Evolutionary conservation across 2,888 invertebrate species (phyloP), one percentile per base, ranked within the genome.

Genomic region (Coleophora deauratella): DNA sequence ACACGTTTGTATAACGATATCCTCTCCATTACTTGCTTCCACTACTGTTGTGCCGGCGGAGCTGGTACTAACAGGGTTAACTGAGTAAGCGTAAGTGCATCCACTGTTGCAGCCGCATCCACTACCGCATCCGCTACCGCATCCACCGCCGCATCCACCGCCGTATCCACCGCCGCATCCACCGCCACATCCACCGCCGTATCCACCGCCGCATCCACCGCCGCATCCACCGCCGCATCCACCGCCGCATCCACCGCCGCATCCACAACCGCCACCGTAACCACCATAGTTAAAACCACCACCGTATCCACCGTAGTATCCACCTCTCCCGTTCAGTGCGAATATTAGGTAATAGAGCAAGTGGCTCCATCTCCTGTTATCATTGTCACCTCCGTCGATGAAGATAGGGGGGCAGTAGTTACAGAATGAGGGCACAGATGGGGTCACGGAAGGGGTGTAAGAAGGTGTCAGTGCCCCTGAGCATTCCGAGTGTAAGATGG

Each of bases 301-400:
- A 37, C 36, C 37, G 15, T 11, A 33, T 2, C 36, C 34, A 8
- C 46, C 43, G 34, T 33, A 46, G 3, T 48, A 47, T 9, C 52
- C 47, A 2, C 42, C 34, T 27, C 37, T 21, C 6, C 41, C 27
- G n/a, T 30, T 68, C 52, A 72, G 42, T 1, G 74, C 66, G 32
- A 73, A 59, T 32, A 80, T 52, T 2, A 79, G 54, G 38, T 62
- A 64, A 38, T 66, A 75, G 10, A 78, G 49, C 21, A 70, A 51
- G 37, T 57, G 42, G n/a, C 55, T 44, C 42, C n/a, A n/a, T n/a
- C 47, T 58, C 27, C 53, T 44, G 43, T 62, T 56, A 40, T 61
- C 54, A 33, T 62, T 59, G 9, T 66, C 54, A 11, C 52, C 55
- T 15, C 43, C 55, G 12, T 56, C 57, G 2, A 66, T 38, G 32